phyloP scores from a whole-genome alignment of 2,797 vertebrate species.

The Telmatherina bonti region DNA sequence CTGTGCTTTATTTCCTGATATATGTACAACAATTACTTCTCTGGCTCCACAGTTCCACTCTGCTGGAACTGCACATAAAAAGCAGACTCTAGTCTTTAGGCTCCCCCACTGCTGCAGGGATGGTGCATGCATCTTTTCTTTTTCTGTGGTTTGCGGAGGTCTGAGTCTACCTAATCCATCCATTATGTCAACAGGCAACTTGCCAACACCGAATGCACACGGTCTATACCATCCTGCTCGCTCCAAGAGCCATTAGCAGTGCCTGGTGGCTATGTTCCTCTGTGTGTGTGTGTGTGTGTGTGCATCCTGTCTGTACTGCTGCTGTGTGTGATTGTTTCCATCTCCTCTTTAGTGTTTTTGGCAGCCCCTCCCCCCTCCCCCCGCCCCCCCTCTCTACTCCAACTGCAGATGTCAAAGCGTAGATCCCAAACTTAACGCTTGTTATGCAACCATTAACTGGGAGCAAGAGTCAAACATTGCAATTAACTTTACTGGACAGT shows the following conservation, averaged over 20 bases:
- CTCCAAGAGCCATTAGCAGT: conserved; percentile 53
- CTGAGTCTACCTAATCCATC: conserved; percentile 71
- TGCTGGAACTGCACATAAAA: conserved; percentile 55
- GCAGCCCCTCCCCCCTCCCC: conserved; percentile 37
- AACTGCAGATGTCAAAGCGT: conserved; percentile 59
- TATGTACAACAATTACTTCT: conserved; percentile 61
- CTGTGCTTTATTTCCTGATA: conserved; percentile 54
- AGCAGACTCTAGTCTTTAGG: conserved; percentile 34
- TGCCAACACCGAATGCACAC: conserved; percentile 56
- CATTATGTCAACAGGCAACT: conserved; percentile 56
- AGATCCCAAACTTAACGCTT: conserved; percentile 40
- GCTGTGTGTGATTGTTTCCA: conserved; percentile 55
- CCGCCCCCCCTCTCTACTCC: no score
- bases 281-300: conserved; percentile 16
- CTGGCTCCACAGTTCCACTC: conserved; percentile 58
- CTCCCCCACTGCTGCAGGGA: conserved; percentile 43
- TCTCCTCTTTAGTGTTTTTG: conserved; percentile 55
- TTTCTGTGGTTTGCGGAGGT: conserved; percentile 61
- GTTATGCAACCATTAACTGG: conserved; percentile 54
- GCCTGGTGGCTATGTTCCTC: conserved; percentile 21
- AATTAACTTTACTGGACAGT: conserved; percentile 50
- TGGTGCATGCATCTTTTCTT: conserved; percentile 64
- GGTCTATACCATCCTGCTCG: conserved; percentile 54
- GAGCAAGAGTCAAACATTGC: conserved; percentile 51
- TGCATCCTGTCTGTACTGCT: conserved; percentile 27